phyloP scores from a whole-genome alignment of 2,888 invertebrate species.

The Octonoba sinensis region DNA sequence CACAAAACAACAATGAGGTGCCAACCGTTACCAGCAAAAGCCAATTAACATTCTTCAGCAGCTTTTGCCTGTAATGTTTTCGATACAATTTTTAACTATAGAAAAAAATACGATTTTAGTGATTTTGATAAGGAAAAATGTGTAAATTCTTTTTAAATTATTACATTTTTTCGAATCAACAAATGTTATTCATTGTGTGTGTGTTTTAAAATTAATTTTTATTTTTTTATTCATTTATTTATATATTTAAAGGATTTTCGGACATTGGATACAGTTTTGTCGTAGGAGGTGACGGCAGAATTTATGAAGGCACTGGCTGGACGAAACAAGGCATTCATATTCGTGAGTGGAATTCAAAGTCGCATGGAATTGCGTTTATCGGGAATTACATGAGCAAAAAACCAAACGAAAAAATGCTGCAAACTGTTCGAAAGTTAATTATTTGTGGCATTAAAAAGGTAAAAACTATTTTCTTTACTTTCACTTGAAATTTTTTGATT shows the following conservation, averaged over 20 bases:
- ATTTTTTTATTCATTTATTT: not conserved
- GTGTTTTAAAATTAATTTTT: not conserved
- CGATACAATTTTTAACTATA: too few species aligned
- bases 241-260: conserved; percentile 18
- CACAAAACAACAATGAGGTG: too few species aligned
- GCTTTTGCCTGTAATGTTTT: too few species aligned
- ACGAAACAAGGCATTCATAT: conserved; percentile 68
- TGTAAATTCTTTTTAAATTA: not conserved
- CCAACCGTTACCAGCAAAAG: too few species aligned
- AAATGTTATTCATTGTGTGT: too few species aligned
- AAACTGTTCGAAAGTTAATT: conserved; percentile 25
- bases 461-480: not conserved
- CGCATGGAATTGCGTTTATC: conserved; percentile 49
- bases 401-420: conserved; percentile 29
- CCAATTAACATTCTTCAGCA: too few species aligned
- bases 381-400: conserved; percentile 16
- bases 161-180: not conserved
- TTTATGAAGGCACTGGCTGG: conserved; percentile 69
- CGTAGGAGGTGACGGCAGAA: conserved; percentile 69
- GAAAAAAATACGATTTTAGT: too few species aligned
- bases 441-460: conserved; percentile 41
- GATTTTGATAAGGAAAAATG: too few species aligned
- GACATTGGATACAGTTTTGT: conserved; percentile 68
- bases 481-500: not conserved
- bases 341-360: conserved; percentile 41